phyloP scores from a whole-genome alignment of 2,888 invertebrate genomes.

The Psylliodes chrysocephalus region DNA sequence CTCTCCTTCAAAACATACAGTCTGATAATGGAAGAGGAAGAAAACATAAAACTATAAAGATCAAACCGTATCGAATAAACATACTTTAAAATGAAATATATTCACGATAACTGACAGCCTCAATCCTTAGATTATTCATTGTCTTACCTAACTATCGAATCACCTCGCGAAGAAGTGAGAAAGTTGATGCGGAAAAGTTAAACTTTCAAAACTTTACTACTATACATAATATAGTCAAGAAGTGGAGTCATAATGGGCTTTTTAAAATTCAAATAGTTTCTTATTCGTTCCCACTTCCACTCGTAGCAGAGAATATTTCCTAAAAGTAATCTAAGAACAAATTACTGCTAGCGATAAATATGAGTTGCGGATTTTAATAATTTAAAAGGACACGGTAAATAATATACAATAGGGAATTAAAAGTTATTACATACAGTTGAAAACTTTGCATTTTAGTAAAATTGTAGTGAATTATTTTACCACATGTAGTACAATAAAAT shows the following conservation, averaged over 20 bases:
- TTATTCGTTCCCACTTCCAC: conserved; percentile 2
- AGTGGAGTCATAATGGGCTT: conserved; percentile 9
- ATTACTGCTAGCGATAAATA: conserved; percentile 1
- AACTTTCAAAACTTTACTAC: conserved; percentile 8
- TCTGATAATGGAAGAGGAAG: too few relatives aligned
- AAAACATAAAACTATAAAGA: too few relatives aligned
- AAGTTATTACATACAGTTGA: too few relatives aligned
- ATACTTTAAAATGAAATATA: neutral
- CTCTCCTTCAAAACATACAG: too few relatives aligned
- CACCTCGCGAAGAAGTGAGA: conserved; percentile 24
- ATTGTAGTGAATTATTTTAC: too few relatives aligned
- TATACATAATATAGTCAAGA: conserved; percentile 8
- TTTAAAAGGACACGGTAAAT: neutral
- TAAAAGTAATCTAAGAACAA: neutral
- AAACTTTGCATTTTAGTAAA: too few relatives aligned
- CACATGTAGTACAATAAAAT: too few relatives aligned
- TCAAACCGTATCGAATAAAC: too few relatives aligned
- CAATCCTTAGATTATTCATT: conserved; percentile 20
- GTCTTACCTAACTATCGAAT: conserved; percentile 20
- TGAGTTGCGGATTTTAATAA: neutral
- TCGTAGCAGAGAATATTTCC: neutral
- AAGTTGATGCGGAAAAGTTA: conserved; percentile 32
- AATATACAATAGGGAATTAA: neutral
- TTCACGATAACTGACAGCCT: neutral
- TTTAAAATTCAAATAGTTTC: conserved; percentile 14